Evolutionary conservation across 2,113 vertebrate species (phyloP).

Genomic region (Natator depressus): DNA sequence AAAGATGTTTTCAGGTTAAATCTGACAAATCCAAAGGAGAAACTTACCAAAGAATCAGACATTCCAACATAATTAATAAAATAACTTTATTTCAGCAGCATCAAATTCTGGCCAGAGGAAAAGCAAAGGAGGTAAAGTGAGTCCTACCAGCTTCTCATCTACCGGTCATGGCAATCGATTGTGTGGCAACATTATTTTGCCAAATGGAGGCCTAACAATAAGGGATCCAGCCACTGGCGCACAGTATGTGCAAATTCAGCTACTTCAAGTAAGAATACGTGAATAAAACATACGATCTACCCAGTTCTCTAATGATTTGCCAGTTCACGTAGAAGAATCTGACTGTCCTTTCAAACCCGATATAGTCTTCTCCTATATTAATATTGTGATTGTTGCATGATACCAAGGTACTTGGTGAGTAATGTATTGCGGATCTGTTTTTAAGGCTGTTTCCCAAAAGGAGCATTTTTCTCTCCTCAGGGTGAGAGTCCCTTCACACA

Average conservation of each 20-base stretch:
- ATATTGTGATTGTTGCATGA: not conserved
- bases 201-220: constrained; percentile 82
- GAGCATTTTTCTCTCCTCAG: not conserved
- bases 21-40: not conserved
- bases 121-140: constrained; percentile 77
- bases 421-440: not conserved
- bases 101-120: constrained; percentile 81
- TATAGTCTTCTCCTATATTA: not conserved
- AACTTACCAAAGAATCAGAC: not conserved
- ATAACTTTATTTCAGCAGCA: constrained; percentile 71
- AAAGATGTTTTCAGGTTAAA: not conserved
- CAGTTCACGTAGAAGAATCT: not conserved
- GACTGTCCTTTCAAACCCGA: accelerated
- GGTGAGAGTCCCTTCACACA: not conserved
- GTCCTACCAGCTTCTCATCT: constrained; percentile 42
- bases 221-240: constrained; percentile 84
- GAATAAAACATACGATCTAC: not conserved
- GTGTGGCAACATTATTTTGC: constrained; percentile 76
- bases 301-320: not conserved
- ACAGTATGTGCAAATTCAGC: constrained; percentile 92
- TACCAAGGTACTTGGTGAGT: not conserved
- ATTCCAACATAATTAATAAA: not conserved
- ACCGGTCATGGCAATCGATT: constrained; percentile 71
- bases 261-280: constrained; percentile 87
- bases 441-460: not conserved